Evolutionary conservation across 2,113 vertebrate genomes (phyloP).

Genomic region (Lagopus leucura): DNA sequence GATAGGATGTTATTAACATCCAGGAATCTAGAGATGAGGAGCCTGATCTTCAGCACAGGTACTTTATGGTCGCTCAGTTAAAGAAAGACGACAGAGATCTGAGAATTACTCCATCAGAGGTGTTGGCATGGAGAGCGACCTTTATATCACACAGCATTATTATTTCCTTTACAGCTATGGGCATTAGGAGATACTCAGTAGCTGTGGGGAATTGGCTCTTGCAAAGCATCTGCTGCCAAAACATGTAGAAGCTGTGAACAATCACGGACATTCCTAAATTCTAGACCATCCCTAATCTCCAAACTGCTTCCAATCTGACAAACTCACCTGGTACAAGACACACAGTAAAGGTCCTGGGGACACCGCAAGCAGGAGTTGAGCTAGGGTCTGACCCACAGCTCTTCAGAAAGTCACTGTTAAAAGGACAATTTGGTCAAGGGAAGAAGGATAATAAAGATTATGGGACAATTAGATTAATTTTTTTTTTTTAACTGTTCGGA

Average conservation of each 20-base stretch:
- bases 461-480: neutral
- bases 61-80: neutral
- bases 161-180: neutral
- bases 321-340: neutral
- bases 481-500: neutral
- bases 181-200: neutral
- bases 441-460: neutral
- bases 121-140: neutral
- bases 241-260: neutral
- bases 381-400: neutral
- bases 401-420: neutral
- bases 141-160: neutral
- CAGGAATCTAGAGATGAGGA: constrained; percentile 14
- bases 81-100: neutral
- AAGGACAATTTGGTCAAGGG: neutral
- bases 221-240: neutral
- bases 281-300: neutral
- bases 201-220: neutral
- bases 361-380: neutral
- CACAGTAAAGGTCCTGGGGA: neutral
- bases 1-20: constrained; percentile 43
- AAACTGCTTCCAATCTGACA: neutral
- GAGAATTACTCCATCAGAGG: neutral
- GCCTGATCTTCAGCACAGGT: neutral
- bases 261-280: neutral